phyloP scores from a whole-genome alignment of 2,113 vertebrate species.

The Cyprinodon tularosa region DNA sequence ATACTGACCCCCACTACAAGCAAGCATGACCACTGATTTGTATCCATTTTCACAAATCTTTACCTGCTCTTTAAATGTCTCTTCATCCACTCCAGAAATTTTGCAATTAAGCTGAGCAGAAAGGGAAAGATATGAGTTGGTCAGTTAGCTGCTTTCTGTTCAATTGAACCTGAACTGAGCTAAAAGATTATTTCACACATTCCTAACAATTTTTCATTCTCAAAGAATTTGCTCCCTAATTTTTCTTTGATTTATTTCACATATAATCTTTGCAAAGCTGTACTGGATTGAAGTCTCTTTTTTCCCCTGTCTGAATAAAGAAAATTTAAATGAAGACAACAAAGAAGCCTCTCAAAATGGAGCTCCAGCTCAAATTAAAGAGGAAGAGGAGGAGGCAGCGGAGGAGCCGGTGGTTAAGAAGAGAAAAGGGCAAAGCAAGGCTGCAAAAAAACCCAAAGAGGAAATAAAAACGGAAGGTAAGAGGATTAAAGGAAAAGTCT shows the following conservation, averaged over 20 bases:
- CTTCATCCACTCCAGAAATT: too few relatives aligned
- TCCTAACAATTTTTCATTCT: background rate
- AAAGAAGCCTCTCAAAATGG: background rate
- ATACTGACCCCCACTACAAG: too few relatives aligned
- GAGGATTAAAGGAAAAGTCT: too few relatives aligned
- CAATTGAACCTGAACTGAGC: too few relatives aligned
- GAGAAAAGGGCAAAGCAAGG: slow-evolving; percentile 58
- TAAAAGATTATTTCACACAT: too few relatives aligned
- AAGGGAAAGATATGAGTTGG: too few relatives aligned
- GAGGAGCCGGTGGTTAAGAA: slow-evolving; percentile 69
- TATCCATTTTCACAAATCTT: too few relatives aligned
- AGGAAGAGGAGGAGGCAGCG: slow-evolving; percentile 65
- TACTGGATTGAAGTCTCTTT: background rate
- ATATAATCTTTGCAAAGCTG: background rate
- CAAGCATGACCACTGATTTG: too few relatives aligned
- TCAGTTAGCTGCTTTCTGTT: too few relatives aligned
- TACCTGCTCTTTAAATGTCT: too few relatives aligned
- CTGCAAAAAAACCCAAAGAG: slow-evolving; percentile 47
- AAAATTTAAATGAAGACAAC: slow-evolving; percentile 29
- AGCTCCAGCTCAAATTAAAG: slow-evolving; percentile 49
- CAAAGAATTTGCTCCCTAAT: background rate
- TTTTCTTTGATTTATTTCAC: background rate
- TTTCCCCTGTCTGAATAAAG: slow-evolving; percentile 28
- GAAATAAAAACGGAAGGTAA: slow-evolving; percentile 68
- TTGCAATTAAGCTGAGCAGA: too few relatives aligned